phyloP scores from a whole-genome alignment of 2,113 vertebrate genomes.

The Phoenicopterus ruber region DNA sequence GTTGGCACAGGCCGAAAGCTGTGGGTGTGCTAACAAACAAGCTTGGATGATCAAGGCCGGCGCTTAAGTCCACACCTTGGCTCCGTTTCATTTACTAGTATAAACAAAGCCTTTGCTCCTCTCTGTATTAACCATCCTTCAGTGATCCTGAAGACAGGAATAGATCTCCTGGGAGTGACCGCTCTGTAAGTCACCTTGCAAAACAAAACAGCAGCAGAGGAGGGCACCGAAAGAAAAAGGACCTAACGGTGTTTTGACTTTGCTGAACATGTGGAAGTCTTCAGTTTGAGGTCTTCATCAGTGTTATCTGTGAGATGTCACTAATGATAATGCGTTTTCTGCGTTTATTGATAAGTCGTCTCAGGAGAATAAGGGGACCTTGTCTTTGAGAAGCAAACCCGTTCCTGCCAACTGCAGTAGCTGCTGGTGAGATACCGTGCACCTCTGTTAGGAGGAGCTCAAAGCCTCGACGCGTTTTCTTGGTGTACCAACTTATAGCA shows the following conservation, averaged over 20 bases:
- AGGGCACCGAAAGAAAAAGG: background rate
- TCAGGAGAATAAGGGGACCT: background rate
- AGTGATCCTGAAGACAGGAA: background rate
- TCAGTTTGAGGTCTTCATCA: background rate
- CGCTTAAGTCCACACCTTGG: slow-evolving; percentile 14
- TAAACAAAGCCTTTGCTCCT: slow-evolving; percentile 14
- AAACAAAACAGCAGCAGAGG: background rate
- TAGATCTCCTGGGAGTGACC: background rate
- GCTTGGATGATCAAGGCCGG: slow-evolving; percentile 1
- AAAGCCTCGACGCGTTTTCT: fast-evolving
- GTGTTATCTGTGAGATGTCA: background rate
- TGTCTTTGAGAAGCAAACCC: background rate
- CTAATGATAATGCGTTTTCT: background rate
- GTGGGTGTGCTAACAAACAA: slow-evolving; percentile 27
- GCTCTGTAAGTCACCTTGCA: background rate
- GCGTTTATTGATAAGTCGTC: background rate
- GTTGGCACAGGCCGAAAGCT: background rate
- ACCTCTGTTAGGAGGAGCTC: background rate
- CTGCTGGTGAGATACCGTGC: background rate
- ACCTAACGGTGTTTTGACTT: fast-evolving
- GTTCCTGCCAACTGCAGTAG: background rate
- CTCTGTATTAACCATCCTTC: background rate
- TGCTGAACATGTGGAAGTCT: background rate
- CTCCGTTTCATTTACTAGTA: background rate
- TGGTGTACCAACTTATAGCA: background rate